Percentiles rank a stretch among this genome's conserved stretches.
These are phyloP conservation scores for Sprattus sprattus DNA, from an alignment of 2,113 vertebrate genomes.

Conservation along the genomic window DNA sequence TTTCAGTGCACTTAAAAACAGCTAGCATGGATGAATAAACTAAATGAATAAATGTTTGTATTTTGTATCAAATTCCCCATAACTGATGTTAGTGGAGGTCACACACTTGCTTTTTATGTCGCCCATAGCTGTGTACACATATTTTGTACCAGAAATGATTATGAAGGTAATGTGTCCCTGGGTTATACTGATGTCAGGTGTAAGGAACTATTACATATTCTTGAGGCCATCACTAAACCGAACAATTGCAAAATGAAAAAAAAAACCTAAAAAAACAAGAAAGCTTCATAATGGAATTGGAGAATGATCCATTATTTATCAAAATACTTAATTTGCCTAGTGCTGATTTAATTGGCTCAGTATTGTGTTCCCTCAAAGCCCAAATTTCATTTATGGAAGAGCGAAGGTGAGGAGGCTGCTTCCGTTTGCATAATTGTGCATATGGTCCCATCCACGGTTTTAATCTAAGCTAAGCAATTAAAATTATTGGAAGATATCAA, in stretches of 20 bases:
- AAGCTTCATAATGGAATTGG: background rate
- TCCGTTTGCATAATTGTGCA: slow-evolving; percentile 21
- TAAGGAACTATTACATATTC: background rate
- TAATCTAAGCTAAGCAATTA: slow-evolving; percentile 34
- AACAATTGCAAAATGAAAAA: background rate
- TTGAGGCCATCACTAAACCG: background rate
- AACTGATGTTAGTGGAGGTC: background rate
- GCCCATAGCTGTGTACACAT: no score
- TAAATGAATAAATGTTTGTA: no score
- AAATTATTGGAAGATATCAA: slow-evolving; percentile 4
- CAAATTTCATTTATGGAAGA: background rate
- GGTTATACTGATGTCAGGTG: background rate
- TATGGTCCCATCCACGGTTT: slow-evolving; percentile 27
- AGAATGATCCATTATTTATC: background rate
- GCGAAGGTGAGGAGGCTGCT: background rate
- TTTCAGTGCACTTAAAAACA: background rate
- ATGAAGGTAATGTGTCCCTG: background rate
- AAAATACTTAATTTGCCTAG: slow-evolving; percentile 17
- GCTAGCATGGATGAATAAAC: no score
- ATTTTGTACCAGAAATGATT: background rate
- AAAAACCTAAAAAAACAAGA: background rate
- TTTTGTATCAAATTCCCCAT: no score
- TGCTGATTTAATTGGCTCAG: slow-evolving; percentile 27
- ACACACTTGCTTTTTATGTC: background rate
- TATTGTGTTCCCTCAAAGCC: background rate